Evolutionary conservation across 2,113 vertebrate species (phyloP).

Genomic region (Thomomys bottae): DNA sequence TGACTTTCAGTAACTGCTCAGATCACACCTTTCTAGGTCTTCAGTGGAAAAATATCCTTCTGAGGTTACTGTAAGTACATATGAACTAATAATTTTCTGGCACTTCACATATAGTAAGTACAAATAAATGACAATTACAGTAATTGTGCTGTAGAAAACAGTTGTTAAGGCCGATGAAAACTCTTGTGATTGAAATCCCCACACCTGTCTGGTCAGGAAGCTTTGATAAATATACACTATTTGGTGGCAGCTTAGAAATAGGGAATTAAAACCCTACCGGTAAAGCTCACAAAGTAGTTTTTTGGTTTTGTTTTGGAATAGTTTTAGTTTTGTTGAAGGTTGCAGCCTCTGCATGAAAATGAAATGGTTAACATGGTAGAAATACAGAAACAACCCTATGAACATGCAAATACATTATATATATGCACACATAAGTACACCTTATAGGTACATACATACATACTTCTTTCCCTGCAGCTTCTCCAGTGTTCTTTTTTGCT

Average conservation of each 20-base stretch:
- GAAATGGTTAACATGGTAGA: too few relatives aligned
- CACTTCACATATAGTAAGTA: conserved; percentile 1
- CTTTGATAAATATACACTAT: conserved; percentile 34
- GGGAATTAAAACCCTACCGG: neutral
- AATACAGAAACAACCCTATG: too few relatives aligned
- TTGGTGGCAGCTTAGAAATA: neutral
- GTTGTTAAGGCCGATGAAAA: neutral
- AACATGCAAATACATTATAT: too few relatives aligned
- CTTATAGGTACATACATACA: too few relatives aligned
- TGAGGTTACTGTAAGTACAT: neutral
- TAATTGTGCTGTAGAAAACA: neutral
- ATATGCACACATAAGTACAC: too few relatives aligned
- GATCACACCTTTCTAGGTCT: neutral
- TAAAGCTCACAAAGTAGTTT: neutral
- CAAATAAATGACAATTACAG: neutral
- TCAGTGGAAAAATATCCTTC: neutral
- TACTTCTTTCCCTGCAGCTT: too few relatives aligned
- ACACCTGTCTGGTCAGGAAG: conserved; percentile 6
- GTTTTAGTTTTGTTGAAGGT: too few relatives aligned
- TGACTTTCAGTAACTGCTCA: neutral
- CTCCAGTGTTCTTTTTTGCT: too few relatives aligned
- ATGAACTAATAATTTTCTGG: neutral
- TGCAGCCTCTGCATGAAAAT: too few relatives aligned
- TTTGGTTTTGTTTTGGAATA: too few relatives aligned
- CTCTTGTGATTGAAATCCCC: neutral